phyloP scores from a whole-genome alignment of 2,797 vertebrate genomes.

The Eulemur albifrons region DNA sequence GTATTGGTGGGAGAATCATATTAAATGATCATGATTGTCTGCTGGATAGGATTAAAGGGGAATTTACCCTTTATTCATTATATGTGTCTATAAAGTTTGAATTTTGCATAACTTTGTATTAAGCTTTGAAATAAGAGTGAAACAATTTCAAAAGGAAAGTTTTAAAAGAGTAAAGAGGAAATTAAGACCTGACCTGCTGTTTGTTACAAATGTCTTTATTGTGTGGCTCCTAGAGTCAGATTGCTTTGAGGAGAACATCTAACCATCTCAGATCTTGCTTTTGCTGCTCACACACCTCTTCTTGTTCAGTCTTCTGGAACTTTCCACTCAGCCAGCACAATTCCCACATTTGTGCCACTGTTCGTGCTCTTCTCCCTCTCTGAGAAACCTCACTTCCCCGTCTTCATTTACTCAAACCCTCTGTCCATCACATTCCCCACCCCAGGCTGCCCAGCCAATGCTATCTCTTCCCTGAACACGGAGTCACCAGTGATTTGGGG shows the following conservation, averaged over 20 bases:
- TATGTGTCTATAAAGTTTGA: not conserved
- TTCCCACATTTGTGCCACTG: not conserved
- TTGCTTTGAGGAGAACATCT: not conserved
- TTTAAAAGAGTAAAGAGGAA: not conserved
- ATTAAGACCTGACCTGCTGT: not conserved
- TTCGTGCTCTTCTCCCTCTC: not conserved
- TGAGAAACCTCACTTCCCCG: not conserved
- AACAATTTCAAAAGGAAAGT: not conserved
- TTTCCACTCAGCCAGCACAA: not conserved
- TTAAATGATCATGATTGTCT: not conserved
- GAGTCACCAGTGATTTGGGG: accelerated
- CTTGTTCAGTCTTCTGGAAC: not conserved
- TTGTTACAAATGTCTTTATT: not conserved
- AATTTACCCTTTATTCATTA: not conserved
- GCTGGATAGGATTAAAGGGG: too few species aligned
- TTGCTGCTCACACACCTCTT: not conserved
- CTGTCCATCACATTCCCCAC: not conserved
- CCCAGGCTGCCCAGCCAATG: too few species aligned
- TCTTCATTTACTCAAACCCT: not conserved
- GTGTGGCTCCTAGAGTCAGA: not conserved
- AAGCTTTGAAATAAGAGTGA: not conserved
- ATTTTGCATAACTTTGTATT: not conserved
- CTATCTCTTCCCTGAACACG: not conserved
- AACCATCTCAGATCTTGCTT: not conserved
- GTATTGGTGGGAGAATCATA: not conserved